Base-by-base conservation (phyloP, 1,140 invertebrate genomes). In the Tetramorium parvispinum region DNA sequence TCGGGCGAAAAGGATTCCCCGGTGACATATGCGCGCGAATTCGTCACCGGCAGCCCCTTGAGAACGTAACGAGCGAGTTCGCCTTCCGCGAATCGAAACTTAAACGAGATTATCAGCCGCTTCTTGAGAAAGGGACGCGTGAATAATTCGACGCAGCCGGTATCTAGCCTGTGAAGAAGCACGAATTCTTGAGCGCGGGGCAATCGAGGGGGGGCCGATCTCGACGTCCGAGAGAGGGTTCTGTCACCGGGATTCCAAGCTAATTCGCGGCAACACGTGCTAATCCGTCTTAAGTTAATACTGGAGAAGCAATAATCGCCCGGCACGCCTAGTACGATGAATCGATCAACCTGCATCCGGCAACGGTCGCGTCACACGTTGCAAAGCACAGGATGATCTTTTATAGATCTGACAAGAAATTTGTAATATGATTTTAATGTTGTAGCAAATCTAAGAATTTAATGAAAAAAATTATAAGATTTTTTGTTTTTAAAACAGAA, bases 281-380 rank as follows among this genome's bases (percentile, higher is more conserved):
- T 91, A 91, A 91, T 91, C 87, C 90, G 89, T 89, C 87, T 91
- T 53, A 68, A 87, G 83, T 85, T 78, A 55, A 82, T 61, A 55
- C 82, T 57, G 88, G 71, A 85, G 83, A 87, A 91, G 87, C 85
- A 93, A 93, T 93, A 92, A 94, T 94, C 93, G 92, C 87, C 89
- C 88, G 86, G 78, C 88, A 78, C 89, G 91, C 91, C 88, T 86
- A 78, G 87, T 88, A 86, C 87, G 92, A 91, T 90, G 89, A 88
- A 88, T 88, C 91, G 73, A 94, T 93, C 93, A 92, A 93, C 94
- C 91, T 85, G 32, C 10, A 65, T 49, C 75, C 7, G 24, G 24
- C 70, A 59, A 63, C 53, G 46, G 51, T 3, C 73, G 66, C 18
- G 82, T 87, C 55, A 82, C 71, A 87, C 43, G 68, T 63, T 82